A percentile compares a stretch with the other conserved stretches of the same genome.
These are phyloP conservation scores for Macrosoma leucophasiata DNA, from an alignment of 2,888 invertebrate genomes.

Conservation along the genomic window DNA sequence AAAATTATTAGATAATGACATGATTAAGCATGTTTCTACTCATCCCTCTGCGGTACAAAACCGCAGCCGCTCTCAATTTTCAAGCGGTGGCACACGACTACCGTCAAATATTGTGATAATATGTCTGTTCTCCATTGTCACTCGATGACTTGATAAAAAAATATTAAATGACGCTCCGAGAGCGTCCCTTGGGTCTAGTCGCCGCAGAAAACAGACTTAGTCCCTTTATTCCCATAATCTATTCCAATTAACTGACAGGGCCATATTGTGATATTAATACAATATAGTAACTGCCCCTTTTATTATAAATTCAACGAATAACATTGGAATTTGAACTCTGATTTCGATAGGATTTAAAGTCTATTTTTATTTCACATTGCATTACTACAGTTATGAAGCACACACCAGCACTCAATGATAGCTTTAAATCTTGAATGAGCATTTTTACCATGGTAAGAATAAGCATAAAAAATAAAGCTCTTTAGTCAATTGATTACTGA, in stretches of 20 bases:
- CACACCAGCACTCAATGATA: too few species aligned
- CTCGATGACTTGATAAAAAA: slow-evolving; percentile 72
- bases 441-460: too few species aligned
- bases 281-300: slow-evolving; percentile 52
- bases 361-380: too few species aligned
- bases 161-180: slow-evolving; percentile 44
- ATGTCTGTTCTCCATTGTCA: slow-evolving; percentile 57
- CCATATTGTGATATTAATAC: slow-evolving; percentile 74
- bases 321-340: too few species aligned
- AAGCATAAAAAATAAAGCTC: too few species aligned
- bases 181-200: slow-evolving; percentile 59
- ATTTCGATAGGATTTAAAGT: too few species aligned
- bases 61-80: slow-evolving; percentile 52
- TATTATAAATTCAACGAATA: slow-evolving; percentile 26
- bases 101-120: slow-evolving; percentile 72
- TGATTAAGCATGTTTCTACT: not conserved
- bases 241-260: slow-evolving; percentile 76
- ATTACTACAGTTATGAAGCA: too few species aligned
- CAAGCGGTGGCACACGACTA: slow-evolving; percentile 54
- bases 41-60: slow-evolving; percentile 20
- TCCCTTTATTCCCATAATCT: slow-evolving; percentile 74
- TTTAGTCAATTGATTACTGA: too few species aligned
- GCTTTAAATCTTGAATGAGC: too few species aligned
- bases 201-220: slow-evolving; percentile 43
- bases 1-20: too few species aligned